A percentile compares a stretch with the other conserved stretches of the same genome.
These are phyloP conservation scores for Drosophila yooni DNA, from an alignment of 2,888 invertebrate genomes.

Conservation along the genomic window DNA sequence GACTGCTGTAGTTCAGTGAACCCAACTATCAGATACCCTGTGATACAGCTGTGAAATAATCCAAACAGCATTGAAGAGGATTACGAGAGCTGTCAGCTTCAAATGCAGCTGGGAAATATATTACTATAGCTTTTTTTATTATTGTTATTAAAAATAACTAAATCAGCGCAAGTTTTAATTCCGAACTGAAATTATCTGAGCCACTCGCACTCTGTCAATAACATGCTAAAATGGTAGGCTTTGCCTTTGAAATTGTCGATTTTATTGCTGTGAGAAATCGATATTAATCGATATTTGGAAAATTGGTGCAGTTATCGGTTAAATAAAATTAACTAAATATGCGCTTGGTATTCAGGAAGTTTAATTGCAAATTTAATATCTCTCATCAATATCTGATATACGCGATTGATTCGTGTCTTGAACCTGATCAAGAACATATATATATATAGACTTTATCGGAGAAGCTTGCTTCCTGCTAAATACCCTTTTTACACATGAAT, in stretches of 20 bases:
- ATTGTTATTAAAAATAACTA: too few species aligned
- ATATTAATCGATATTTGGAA: not conserved
- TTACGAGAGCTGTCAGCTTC: too few species aligned
- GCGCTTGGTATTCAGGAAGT: not conserved
- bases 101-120: not conserved
- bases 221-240: not conserved
- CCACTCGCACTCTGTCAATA: not conserved
- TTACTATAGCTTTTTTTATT: not conserved
- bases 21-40: not conserved
- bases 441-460: not conserved
- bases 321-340: not conserved
- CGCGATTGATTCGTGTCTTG: not conserved
- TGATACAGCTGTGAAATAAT: not conserved
- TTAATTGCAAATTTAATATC: not conserved
- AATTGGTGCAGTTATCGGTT: not conserved
- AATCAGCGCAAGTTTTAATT: too few species aligned
- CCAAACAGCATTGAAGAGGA: too few species aligned
- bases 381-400: too few species aligned
- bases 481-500: not conserved
- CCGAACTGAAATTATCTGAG: not conserved
- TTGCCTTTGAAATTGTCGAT: not conserved
- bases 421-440: not conserved
- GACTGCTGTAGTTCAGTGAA: not conserved
- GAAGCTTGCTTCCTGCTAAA: not conserved
- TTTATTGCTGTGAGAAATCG: not conserved